Percentiles rank a stretch among this genome's conserved stretches.
Evolutionary conservation across 2,113 vertebrate genomes (phyloP).

Genomic region (Heloderma charlesbogerti): DNA sequence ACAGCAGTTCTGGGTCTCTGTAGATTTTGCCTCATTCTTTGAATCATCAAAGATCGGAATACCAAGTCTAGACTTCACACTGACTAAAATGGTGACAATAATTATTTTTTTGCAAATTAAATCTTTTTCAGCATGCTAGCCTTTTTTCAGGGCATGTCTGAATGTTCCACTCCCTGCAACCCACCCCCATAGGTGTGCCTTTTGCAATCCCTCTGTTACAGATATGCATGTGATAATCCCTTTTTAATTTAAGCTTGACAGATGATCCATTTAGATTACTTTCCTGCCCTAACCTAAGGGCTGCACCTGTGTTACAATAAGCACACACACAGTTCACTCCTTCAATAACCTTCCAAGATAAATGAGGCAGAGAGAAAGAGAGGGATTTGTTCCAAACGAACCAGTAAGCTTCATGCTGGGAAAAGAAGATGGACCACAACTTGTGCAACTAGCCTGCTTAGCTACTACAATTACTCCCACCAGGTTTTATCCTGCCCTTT

Average conservation of each 20-base stretch:
- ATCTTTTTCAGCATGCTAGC: neutral
- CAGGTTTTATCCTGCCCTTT: neutral
- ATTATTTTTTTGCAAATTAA: neutral
- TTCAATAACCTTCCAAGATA: neutral
- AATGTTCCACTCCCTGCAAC: neutral
- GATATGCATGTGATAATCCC: neutral
- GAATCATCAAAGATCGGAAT: neutral
- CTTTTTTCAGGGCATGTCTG: neutral
- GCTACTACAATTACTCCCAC: neutral
- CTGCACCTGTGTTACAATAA: neutral
- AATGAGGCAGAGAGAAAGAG: neutral
- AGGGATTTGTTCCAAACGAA: neutral
- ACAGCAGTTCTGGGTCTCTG: neutral
- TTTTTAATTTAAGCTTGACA: neutral
- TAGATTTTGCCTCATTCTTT: neutral
- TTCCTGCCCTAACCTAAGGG: conserved; percentile 8
- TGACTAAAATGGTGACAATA: neutral
- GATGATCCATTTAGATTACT: neutral
- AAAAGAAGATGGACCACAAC: neutral
- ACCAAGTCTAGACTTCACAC: neutral
- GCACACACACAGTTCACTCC: neutral
- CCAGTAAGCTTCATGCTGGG: neutral
- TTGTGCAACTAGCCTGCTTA: neutral
- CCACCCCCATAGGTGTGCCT: neutral
- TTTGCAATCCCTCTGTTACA: neutral